phyloP scores from a whole-genome alignment of 2,113 vertebrate genomes.

The Brachyhypopomus occidentalis region DNA sequence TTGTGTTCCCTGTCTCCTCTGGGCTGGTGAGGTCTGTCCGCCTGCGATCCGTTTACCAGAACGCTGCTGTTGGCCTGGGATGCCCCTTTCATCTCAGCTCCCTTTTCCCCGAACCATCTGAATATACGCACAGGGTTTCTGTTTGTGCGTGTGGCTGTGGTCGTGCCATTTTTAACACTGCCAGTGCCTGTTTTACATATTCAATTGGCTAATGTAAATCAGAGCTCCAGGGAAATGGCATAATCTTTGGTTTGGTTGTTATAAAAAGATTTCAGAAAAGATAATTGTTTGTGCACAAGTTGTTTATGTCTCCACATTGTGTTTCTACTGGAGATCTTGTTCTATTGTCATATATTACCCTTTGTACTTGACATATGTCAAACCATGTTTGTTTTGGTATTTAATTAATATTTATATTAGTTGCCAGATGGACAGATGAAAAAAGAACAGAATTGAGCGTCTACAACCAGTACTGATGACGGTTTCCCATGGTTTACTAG shows the following conservation, averaged over 20 bases:
- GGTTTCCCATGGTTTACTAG: not conserved
- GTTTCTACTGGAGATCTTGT: not conserved
- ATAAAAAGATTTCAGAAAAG: constrained; percentile 14
- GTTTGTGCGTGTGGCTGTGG: not conserved
- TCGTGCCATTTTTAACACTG: constrained; percentile 20
- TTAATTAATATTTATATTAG: not conserved
- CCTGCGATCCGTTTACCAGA: no score
- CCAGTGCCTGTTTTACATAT: no score
- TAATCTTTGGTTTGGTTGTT: constrained; percentile 13
- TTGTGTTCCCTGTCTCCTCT: no score
- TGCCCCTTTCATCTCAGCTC: not conserved
- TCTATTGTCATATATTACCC: not conserved
- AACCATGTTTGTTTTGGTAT: no score
- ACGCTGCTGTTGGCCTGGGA: no score
- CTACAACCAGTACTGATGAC: not conserved
- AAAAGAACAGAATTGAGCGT: not conserved
- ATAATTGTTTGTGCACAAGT: constrained; percentile 16
- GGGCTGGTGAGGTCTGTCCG: no score
- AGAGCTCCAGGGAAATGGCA: not conserved
- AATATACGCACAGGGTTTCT: constrained; percentile 4
- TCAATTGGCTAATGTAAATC: not conserved
- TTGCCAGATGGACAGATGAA: not conserved
- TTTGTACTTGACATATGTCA: no score
- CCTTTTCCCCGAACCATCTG: not conserved
- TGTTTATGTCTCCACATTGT: not conserved